These are phyloP conservation scores for Danio choprae DNA, from an alignment of 2,797 vertebrate species.

Conservation along the genomic window DNA sequence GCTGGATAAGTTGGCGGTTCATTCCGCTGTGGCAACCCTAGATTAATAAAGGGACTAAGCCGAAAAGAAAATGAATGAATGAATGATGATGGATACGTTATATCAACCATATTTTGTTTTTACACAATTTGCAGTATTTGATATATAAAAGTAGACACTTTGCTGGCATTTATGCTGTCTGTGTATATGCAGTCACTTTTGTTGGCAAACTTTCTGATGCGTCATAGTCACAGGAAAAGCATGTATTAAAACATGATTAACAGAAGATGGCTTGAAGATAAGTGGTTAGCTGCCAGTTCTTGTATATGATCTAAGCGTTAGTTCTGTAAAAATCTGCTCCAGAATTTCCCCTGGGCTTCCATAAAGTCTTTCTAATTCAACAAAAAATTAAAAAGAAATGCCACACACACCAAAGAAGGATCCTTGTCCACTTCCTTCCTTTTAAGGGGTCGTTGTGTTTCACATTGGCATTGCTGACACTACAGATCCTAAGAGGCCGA, in stretches of 20 bases:
- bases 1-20: too few relatives aligned
- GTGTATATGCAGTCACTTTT: too few relatives aligned
- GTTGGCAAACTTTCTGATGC: not conserved
- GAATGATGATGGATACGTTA: too few relatives aligned
- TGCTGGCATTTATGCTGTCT: too few relatives aligned
- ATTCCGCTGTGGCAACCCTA: too few relatives aligned
- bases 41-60: too few relatives aligned
- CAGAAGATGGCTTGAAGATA: not conserved
- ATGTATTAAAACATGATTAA: not conserved
- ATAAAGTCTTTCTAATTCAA: not conserved
- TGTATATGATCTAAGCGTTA: not conserved
- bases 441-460: not conserved
- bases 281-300: not conserved
- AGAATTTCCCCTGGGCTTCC: not conserved
- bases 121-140: too few relatives aligned
- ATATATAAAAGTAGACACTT: too few relatives aligned
- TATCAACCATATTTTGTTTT: too few relatives aligned
- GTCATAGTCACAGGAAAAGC: not conserved
- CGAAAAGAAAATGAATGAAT: too few relatives aligned
- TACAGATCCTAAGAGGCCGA: not conserved
- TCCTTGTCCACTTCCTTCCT: not conserved
- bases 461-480: slow-evolving; percentile 4
- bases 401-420: not conserved
- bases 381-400: not conserved
- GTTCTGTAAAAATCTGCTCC: not conserved